Evolutionary conservation across 1,140 invertebrate genomes (phyloP).

Genomic region (Anastatus disparis): DNA sequence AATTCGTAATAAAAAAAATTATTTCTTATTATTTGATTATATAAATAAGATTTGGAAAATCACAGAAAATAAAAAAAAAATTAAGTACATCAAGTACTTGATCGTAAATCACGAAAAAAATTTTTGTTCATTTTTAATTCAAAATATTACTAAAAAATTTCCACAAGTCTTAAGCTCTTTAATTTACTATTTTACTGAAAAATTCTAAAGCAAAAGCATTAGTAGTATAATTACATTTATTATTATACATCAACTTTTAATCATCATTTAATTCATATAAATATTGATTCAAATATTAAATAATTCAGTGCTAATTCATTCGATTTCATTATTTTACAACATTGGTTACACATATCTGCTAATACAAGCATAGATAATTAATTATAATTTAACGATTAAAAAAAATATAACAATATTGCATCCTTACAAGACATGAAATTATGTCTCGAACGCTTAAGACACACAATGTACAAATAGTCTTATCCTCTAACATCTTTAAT

Average conservation of each 20-base stretch:
- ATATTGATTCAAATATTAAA: constrained; percentile 14
- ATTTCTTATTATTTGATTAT: background rate
- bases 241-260: constrained; percentile 2
- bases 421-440: background rate
- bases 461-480: constrained; percentile 3
- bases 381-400: constrained; percentile 5
- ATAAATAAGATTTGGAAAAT: background rate
- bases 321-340: constrained; percentile 23
- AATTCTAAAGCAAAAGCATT: constrained; percentile 25
- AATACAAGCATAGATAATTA: background rate
- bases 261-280: constrained; percentile 16
- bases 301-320: constrained; percentile 4
- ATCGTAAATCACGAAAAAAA: constrained; percentile 6
- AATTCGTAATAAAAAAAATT: background rate
- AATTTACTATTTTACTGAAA: constrained; percentile 17
- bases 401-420: constrained; percentile 20
- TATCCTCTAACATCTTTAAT: constrained; percentile 12
- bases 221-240: constrained; percentile 7
- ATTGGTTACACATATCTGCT: constrained; percentile 9
- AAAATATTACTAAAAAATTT: constrained; percentile 15
- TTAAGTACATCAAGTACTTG: constrained; percentile 26
- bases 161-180: too few species aligned
- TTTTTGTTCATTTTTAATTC: background rate
- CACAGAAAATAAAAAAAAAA: constrained; percentile 5
- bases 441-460: background rate